Evolutionary conservation across 92 coral and sea anemone genomes (phyloP), one percentile per base, ranked within the genome.

Genomic region (Hydrozoanthus gracilis): DNA sequence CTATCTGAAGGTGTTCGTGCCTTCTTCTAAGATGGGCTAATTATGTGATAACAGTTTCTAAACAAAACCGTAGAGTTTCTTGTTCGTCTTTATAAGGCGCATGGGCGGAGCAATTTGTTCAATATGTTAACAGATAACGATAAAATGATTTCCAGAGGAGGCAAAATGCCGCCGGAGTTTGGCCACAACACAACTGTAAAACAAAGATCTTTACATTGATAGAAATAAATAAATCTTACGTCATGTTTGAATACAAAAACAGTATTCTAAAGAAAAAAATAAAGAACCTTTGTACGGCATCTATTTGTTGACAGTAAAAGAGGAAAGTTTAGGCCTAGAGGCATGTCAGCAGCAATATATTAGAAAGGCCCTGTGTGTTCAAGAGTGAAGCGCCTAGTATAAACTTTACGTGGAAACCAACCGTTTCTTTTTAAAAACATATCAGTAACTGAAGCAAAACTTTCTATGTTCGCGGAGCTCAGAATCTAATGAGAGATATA

Each of bases 1-100:
- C 18, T 17, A 51, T 51, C 79, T 8, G 5, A 18, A 75, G 8
- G 44, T 50, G 27, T 76, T 50, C 80, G 80, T 76, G 80, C 18
- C 80, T 76, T 51, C 17, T 20, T 27, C 39, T 16, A 18, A 66
- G 62, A 20, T 51, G 5, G 6, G 20, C 44, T 5, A 20, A 55
- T 76, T 76, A 55, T 52, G 44, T n/a, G 55, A 76, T 8, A 20
- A 0, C 11, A 8, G 13, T 76, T 51, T n/a, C 48, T 9, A 76
- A 76, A 51, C 64, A 76, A 51, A 50, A 7, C n/a, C 46, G 10
- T 76, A 55, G 44, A 55, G 12, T 17, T 76, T 76, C 3, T 6
- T 76, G 80, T 76, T 76, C 18, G 20, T 76, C 5, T 51, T 5
- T 0, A 51, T 35, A 76, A 76, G 62, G 3, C 6, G 3, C 1